phyloP scores from a whole-genome alignment of 2,888 invertebrate species.

The Oeneis ivallda region DNA sequence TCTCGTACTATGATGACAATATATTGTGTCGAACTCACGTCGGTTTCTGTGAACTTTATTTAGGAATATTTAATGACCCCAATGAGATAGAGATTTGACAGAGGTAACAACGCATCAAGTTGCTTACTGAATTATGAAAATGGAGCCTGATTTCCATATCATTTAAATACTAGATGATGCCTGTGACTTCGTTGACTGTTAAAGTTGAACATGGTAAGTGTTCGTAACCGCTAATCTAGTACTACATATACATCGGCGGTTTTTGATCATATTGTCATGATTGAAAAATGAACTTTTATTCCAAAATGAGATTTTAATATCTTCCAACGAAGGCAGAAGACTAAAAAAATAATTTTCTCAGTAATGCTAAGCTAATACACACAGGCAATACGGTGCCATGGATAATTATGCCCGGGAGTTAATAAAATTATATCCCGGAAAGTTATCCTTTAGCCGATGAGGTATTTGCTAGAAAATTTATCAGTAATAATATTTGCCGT shows the following conservation, averaged over 20 bases:
- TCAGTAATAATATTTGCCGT: neutral
- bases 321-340: too few relatives aligned
- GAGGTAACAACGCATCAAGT: neutral
- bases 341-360: neutral
- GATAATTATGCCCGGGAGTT: conserved; percentile 22
- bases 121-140: conserved; percentile 5
- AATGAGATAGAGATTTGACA: conserved; percentile 2
- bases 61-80: neutral
- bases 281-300: too few relatives aligned
- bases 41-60: conserved; percentile 6
- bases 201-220: too few relatives aligned
- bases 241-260: too few relatives aligned
- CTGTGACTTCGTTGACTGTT: too few relatives aligned
- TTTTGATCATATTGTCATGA: too few relatives aligned
- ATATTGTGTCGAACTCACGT: neutral
- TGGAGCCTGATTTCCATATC: neutral
- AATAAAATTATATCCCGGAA: conserved; percentile 24
- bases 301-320: too few relatives aligned
- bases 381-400: conserved; percentile 16
- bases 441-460: conserved; percentile 9
- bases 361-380: conserved; percentile 13
- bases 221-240: too few relatives aligned
- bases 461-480: conserved; percentile 8
- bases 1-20: too few relatives aligned
- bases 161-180: too few relatives aligned